These are phyloP conservation scores for Calcarius lapponicus DNA, from an alignment of 2,797 vertebrate species.

Conservation along the genomic window DNA sequence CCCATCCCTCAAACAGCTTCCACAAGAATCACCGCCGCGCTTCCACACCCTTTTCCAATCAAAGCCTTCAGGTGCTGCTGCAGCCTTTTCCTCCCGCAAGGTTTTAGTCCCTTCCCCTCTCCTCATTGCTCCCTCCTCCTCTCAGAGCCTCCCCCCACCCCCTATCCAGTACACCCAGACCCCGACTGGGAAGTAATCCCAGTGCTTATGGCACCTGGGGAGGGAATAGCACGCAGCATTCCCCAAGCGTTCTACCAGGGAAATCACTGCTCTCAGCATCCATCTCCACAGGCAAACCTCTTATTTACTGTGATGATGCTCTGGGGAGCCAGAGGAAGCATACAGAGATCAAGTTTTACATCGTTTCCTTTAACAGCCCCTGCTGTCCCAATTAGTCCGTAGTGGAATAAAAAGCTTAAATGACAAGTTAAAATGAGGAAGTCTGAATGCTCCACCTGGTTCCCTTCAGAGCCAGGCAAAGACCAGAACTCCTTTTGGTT, in stretches of 20 bases:
- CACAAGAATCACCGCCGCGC: not conserved
- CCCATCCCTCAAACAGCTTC: not conserved
- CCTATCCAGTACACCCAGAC: not conserved
- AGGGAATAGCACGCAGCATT: not conserved
- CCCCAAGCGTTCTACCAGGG: not conserved
- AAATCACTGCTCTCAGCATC: not conserved
- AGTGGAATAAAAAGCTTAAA: not conserved
- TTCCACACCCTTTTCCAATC: not conserved
- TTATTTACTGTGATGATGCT: not conserved
- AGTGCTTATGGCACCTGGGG: not conserved
- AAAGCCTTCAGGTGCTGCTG: not conserved
- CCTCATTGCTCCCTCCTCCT: not conserved
- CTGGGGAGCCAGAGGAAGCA: not conserved
- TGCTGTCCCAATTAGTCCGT: not conserved
- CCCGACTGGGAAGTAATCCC: not conserved
- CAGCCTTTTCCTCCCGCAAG: not conserved
- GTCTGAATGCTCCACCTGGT: fast-evolving
- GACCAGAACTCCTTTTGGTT: not conserved
- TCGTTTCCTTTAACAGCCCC: not conserved
- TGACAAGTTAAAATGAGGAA: not conserved
- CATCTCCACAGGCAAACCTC: not conserved
- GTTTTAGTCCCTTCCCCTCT: not conserved
- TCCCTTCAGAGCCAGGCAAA: not conserved
- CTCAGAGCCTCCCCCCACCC: not conserved
- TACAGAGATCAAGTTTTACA: not conserved